Base-by-base conservation (phyloP, 2,113 vertebrate genomes). In the Synodontis membranacea region DNA sequence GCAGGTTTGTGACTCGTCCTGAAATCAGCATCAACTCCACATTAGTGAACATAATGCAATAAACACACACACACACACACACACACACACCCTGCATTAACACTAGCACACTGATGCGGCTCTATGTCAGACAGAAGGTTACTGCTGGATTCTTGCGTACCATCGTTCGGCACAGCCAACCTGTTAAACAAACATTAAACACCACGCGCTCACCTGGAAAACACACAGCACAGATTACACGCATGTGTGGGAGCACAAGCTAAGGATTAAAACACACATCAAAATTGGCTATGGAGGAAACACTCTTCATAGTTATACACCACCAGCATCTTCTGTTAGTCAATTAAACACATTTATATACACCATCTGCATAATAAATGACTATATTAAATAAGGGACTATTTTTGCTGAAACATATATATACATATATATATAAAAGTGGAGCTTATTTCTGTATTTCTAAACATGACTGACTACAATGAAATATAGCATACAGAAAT, bases 191-290 rank as follows among this genome's bases (percentile, higher is more conserved):
- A 96, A 99, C 97, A 97, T 97, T 95, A 94, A 92, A 97, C 97
- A 96, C 97, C 96, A 95, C 93, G 97, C 95, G 96, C 96, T 96
- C 96, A 96, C 97, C 96, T 96, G 94, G 97, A 93, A 96, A 96
- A 96, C 97, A 97, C 97, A 99, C 97, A 99, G 97, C 97, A 99
- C 93, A 99, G 98, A 97, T 99, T 98, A 99, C 98, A 96, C 96
- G 98, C 94, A 99, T 99, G 98, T 98, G 98, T 98, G 98, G 97
- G 44, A 48, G 50, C 76, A 80, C 31, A 79, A 79, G 4, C 46
- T 79, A 79, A 79, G 48, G 76, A 80, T 80, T 80, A 39, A 58
- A 54, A 80, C 46, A 80, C 48, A 80, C 2, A 54, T 54, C 31
- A 80, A n/a, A 78, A 1, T 23, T 75, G 15, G 15, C 14, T 31